Percentiles rank a stretch among this genome's conserved stretches.
These are phyloP conservation scores for Alitta virens DNA, from an alignment of 2,888 invertebrate species.

Conservation along the genomic window DNA sequence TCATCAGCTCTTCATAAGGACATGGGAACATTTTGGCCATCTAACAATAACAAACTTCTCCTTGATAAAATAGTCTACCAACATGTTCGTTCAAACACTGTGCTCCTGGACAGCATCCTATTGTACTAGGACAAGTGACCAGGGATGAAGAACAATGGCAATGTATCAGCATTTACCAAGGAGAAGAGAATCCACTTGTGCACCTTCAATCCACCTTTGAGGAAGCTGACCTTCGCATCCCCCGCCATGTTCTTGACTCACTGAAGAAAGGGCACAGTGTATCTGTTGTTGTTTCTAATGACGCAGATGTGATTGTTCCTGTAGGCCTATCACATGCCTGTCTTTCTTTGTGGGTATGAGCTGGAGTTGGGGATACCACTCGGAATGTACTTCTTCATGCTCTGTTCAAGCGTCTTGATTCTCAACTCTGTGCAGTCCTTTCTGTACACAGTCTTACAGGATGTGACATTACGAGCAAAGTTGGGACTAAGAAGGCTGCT, in stretches of 20 bases:
- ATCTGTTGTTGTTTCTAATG: conserved; percentile 14
- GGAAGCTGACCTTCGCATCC: conserved; percentile 15
- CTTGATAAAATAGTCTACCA: conserved; percentile 12
- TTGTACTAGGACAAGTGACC: conserved; percentile 4
- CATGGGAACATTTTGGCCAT: conserved; percentile 9
- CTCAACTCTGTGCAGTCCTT: conserved; percentile 8
- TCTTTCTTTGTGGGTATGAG: conserved; percentile 14
- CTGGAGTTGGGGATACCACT: conserved; percentile 6
- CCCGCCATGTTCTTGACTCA: conserved; percentile 4
- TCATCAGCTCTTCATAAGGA: conserved; percentile 11
- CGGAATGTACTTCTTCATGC: neutral
- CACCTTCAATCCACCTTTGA: conserved; percentile 15
- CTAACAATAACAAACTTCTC: conserved; percentile 11
- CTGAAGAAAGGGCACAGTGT: conserved; percentile 11
- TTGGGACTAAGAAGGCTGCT: conserved; percentile 12
- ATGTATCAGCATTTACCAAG: conserved; percentile 4
- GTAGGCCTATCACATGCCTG: conserved; percentile 12
- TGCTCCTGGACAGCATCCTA: neutral
- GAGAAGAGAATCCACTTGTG: neutral
- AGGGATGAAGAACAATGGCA: conserved; percentile 7
- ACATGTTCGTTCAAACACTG: neutral
- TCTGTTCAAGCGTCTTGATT: conserved; percentile 3
- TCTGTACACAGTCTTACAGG: conserved; percentile 7
- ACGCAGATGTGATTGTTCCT: neutral
- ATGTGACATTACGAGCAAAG: conserved; percentile 16